Percentiles rank a stretch among this genome's conserved stretches.
Conservation (phyloP, 2,113 vertebrate species). For the Sinocyclocheilus anshuiensis region DNA sequence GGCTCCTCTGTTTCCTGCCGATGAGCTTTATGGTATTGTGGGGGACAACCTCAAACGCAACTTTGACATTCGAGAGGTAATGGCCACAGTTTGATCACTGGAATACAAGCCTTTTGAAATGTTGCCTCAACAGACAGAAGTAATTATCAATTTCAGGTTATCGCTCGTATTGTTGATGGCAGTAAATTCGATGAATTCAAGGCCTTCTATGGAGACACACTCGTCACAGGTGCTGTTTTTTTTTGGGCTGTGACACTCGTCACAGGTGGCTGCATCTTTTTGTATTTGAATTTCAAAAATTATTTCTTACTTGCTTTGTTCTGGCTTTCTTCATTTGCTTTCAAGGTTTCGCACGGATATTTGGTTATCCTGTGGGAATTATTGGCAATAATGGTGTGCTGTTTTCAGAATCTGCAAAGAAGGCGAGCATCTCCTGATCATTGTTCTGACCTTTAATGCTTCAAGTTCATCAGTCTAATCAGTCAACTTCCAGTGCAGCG, state of each 20-base stretch:
- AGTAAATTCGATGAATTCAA: conserved; percentile 98
- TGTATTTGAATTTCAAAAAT: background rate
- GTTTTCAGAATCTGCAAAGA: conserved; percentile 97
- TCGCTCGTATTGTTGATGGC: conserved; percentile 95
- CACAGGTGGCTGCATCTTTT: conserved; percentile 79
- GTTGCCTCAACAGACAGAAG: background rate
- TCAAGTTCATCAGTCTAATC: background rate
- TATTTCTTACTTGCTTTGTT: background rate
- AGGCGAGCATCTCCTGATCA: conserved; percentile 73
- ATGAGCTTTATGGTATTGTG: conserved; percentile 96
- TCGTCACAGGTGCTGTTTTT: conserved; percentile 97
- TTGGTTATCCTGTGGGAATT: conserved; percentile 94
- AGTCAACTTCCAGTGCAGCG: background rate
- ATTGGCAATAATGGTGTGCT: conserved; percentile 98
- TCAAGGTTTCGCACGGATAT: conserved; percentile 94
- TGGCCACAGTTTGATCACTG: background rate
- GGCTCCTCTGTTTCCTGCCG: conserved; percentile 88
- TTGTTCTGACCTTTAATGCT: background rate
- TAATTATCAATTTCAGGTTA: conserved; percentile 67
- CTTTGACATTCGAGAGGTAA: conserved; percentile 94
- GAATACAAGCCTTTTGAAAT: background rate
- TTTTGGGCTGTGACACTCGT: too few species aligned
- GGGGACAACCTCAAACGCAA: conserved; percentile 91
- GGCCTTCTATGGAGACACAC: conserved; percentile 95
- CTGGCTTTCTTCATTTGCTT: conserved; percentile 6